A percentile compares a stretch with the other conserved stretches of the same genome.
phyloP scores from a whole-genome alignment of 2,888 invertebrate genomes.

The Temnothorax unifasciatus region DNA sequence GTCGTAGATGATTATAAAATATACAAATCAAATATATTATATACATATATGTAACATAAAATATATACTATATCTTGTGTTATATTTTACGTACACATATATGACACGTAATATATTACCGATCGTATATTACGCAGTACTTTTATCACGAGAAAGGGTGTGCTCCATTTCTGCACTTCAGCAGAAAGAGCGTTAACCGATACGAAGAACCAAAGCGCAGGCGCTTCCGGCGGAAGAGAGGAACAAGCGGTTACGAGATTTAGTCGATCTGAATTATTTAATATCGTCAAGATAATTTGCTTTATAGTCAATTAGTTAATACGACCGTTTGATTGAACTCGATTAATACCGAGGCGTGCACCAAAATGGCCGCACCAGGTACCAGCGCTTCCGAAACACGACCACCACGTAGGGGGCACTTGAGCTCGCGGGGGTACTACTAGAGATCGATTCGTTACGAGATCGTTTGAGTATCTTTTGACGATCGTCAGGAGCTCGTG shows the following conservation, averaged over 20 bases:
- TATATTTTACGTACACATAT: background rate
- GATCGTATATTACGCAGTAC: constrained; percentile 19
- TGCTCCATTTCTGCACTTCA: constrained; percentile 35
- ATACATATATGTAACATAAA: background rate
- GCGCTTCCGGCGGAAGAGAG: constrained; percentile 64
- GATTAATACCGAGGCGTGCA: constrained; percentile 72
- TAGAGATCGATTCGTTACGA: constrained; percentile 53
- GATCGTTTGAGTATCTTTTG: constrained; percentile 59
- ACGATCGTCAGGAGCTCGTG: constrained; percentile 67
- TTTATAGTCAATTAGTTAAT: constrained; percentile 6
- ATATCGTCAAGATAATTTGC: background rate
- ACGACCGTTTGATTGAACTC: constrained; percentile 16
- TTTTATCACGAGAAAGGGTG: constrained; percentile 21
- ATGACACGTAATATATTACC: background rate
- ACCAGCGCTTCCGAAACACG: constrained; percentile 54
- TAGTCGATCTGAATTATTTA: constrained; percentile 36
- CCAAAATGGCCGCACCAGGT: constrained; percentile 81
- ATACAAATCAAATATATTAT: background rate
- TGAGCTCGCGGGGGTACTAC: constrained; percentile 45
- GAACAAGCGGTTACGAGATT: constrained; percentile 55
- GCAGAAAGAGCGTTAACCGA: constrained; percentile 18
- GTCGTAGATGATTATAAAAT: background rate
- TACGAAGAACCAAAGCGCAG: constrained; percentile 58
- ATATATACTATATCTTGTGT: background rate
- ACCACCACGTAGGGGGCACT: constrained; percentile 58